phyloP scores from a whole-genome alignment of 2,797 vertebrate species.

The Melanotaenia parkinsoni region DNA sequence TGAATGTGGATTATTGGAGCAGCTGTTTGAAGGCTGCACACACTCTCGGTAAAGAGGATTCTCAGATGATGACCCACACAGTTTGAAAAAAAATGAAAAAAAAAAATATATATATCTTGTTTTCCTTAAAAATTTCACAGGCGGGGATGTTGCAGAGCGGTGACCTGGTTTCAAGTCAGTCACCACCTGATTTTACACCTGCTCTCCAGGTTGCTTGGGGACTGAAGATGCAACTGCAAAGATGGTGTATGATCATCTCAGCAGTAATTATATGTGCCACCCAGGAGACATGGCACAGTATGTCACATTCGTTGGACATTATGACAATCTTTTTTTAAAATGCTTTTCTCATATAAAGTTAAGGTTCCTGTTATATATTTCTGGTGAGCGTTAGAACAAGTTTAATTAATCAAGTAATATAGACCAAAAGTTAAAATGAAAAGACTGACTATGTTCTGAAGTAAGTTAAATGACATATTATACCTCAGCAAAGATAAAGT shows the following conservation, averaged over 20 bases:
- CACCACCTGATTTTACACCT: slow-evolving; percentile 49
- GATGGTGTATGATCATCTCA: slow-evolving; percentile 34
- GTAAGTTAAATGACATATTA: neutral
- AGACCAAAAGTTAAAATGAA: neutral
- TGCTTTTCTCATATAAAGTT: neutral
- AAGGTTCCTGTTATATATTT: neutral
- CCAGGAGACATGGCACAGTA: slow-evolving; percentile 33
- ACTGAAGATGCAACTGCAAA: slow-evolving; percentile 34
- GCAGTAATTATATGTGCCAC: slow-evolving; percentile 39
- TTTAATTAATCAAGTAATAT: neutral
- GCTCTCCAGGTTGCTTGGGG: slow-evolving; percentile 47
- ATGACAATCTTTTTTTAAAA: slow-evolving; percentile 15
- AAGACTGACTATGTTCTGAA: neutral
- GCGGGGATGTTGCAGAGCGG: slow-evolving; percentile 10
- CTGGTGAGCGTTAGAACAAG: neutral
- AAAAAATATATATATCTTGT: slow-evolving; percentile 5
- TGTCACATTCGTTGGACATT: slow-evolving; percentile 9
- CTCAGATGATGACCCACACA: slow-evolving; percentile 30
- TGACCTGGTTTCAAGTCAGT: slow-evolving; percentile 51
- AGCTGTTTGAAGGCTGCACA: slow-evolving; percentile 48
- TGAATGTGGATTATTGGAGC: slow-evolving; percentile 57
- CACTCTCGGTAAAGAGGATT: slow-evolving; percentile 27
- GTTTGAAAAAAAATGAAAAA: slow-evolving; percentile 12
- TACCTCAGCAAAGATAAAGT: neutral
- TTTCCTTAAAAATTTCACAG: slow-evolving; percentile 18